Evolutionary conservation across 2,888 invertebrate species (phyloP).

Genomic region (Rhorus exstirpatorius): DNA sequence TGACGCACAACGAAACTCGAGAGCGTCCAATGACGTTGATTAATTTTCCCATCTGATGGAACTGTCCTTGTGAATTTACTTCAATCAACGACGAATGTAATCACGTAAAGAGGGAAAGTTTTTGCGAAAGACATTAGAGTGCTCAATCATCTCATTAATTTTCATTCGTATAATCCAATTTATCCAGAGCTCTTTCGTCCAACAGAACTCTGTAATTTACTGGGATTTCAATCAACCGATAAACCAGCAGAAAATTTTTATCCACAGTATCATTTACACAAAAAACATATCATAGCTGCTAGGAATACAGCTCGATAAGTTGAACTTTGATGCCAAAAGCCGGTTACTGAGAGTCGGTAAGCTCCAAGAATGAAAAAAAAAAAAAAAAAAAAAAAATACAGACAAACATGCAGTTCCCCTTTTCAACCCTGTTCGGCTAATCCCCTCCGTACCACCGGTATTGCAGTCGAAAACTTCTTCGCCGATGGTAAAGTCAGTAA

Average conservation of each 20-base stretch:
- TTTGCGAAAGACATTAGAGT: conserved; percentile 29
- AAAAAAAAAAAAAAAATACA: neutral
- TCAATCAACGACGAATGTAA: conserved; percentile 36
- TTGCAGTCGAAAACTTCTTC: neutral
- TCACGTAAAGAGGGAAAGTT: conserved; percentile 28
- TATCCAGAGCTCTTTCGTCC: conserved; percentile 1
- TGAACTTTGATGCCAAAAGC: neutral
- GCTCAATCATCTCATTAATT: conserved; percentile 52
- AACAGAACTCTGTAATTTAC: neutral
- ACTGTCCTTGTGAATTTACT: conserved; percentile 46
- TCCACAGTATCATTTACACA: neutral
- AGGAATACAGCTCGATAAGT: neutral
- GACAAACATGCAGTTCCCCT: neutral
- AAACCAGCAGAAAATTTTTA: neutral
- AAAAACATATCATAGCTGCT: neutral
- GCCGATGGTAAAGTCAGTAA: conserved; percentile 39
- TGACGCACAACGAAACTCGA: neutral
- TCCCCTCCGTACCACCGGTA: neutral
- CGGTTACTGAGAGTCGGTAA: conserved; percentile 35
- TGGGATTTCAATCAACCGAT: neutral
- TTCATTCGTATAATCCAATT: conserved; percentile 28
- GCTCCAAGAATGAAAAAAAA: neutral
- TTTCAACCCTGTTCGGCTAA: conserved; percentile 4
- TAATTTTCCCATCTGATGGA: conserved; percentile 48
- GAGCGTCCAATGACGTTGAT: conserved; percentile 45